Evolutionary conservation across 2,888 invertebrate species (phyloP).

Genomic region (Drosophila yooni): DNA sequence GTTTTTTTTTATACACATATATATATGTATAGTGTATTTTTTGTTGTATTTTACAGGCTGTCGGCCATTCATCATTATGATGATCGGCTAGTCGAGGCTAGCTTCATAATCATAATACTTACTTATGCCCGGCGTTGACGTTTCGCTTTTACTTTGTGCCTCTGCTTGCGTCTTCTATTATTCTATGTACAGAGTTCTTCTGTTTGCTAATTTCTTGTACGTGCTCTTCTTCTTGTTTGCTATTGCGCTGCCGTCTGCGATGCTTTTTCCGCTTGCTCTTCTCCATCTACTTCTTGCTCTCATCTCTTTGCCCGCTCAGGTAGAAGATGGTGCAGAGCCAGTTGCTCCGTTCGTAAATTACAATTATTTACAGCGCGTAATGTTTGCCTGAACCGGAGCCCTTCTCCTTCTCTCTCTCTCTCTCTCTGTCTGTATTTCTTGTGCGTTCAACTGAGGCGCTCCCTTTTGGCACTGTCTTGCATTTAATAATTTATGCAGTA

Average conservation of each 20-base stretch:
- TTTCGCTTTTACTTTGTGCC: slow-evolving; percentile 65
- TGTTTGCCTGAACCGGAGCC: slow-evolving; percentile 36
- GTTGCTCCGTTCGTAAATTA: slow-evolving; percentile 68
- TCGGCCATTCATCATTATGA: slow-evolving; percentile 72
- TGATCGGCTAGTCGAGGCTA: slow-evolving; percentile 58
- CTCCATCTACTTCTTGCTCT: slow-evolving; percentile 20
- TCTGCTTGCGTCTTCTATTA: slow-evolving; percentile 19
- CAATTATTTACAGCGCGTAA: slow-evolving; percentile 72
- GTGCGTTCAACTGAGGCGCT: slow-evolving; percentile 45
- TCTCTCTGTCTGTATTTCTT: slow-evolving; percentile 9
- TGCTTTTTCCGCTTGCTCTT: slow-evolving; percentile 5
- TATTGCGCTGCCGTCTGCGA: slow-evolving; percentile 44
- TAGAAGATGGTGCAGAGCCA: slow-evolving; percentile 52
- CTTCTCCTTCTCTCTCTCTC: not conserved
- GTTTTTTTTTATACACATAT: slow-evolving; percentile 13
- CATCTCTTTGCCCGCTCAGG: slow-evolving; percentile 65
- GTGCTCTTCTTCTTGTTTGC: slow-evolving; percentile 73
- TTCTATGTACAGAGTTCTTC: slow-evolving; percentile 37
- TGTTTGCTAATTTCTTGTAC: slow-evolving; percentile 80
- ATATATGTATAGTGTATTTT: not conserved
- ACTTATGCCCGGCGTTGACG: slow-evolving; percentile 39
- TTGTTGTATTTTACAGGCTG: slow-evolving; percentile 33
- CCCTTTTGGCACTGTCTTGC: slow-evolving; percentile 70
- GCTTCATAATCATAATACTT: slow-evolving; percentile 66
- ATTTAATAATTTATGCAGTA: slow-evolving; percentile 77